phyloP scores from a whole-genome alignment of 2,888 invertebrate genomes.

The Cetonia aurata region DNA sequence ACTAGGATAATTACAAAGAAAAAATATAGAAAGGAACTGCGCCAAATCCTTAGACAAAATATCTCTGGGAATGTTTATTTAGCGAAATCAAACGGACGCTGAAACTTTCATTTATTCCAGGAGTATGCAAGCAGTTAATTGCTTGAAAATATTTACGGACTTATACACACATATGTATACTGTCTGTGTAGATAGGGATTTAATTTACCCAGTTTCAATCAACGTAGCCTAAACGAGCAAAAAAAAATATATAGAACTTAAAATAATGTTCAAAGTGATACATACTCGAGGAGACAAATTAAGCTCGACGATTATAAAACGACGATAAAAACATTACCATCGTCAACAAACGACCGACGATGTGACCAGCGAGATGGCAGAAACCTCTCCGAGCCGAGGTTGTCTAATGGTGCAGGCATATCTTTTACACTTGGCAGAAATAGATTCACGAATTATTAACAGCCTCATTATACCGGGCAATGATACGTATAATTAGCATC shows the following conservation, averaged over 20 bases:
- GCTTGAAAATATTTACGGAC: too few relatives aligned
- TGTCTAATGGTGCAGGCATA: background rate
- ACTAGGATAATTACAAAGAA: too few relatives aligned
- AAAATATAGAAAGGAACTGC: too few relatives aligned
- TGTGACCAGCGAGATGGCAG: conserved; percentile 11
- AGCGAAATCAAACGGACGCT: conserved; percentile 10
- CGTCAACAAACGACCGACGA: background rate
- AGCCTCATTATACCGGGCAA: conserved; percentile 41
- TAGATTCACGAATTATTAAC: conserved; percentile 33
- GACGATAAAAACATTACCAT: background rate
- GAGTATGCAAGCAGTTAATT: conserved; percentile 1
- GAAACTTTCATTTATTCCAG: conserved; percentile 24
- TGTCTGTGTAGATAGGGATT: background rate
- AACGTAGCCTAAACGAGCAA: background rate
- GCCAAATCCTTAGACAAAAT: background rate
- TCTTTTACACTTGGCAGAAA: background rate
- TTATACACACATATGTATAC: background rate
- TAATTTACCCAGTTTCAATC: conserved; percentile 15
- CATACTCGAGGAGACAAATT: background rate
- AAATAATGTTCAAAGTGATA: background rate
- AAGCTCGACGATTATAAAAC: conserved; percentile 12
- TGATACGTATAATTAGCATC: conserved; percentile 43
- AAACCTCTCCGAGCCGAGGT: background rate
- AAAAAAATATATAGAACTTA: background rate
- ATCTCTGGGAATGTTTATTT: conserved; percentile 21